Conservation (phyloP, 1,140 invertebrate genomes). For the Pristionchus pacificus region DNA sequence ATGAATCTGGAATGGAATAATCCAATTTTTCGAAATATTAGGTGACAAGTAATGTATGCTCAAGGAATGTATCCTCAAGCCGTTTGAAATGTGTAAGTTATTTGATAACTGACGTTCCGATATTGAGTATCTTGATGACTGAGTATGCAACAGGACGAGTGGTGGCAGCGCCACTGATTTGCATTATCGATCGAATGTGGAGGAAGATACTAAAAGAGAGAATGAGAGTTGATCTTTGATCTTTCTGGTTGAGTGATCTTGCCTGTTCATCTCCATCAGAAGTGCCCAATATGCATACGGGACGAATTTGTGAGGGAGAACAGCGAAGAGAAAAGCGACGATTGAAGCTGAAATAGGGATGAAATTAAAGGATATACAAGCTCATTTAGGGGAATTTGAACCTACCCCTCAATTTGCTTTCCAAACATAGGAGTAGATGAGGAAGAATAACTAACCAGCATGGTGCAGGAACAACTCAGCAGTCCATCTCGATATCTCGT, state of each 20-base stretch:
- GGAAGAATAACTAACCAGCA: too few species aligned
- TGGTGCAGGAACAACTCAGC: conserved; percentile 43
- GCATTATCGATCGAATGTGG: conserved; percentile 40
- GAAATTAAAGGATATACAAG: too few species aligned
- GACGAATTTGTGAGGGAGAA: conserved; percentile 30
- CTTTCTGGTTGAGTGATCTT: background rate
- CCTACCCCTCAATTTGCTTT: too few species aligned
- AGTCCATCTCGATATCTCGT: conserved; percentile 46
- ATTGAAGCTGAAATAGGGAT: too few species aligned
- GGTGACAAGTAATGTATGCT: too few species aligned
- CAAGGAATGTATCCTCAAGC: background rate
- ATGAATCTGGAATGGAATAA: conserved; percentile 42
- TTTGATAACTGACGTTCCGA: conserved; percentile 42
- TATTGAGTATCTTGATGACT: conserved; percentile 33
- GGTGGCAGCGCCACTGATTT: conserved; percentile 30
- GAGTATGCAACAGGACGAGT: conserved; percentile 19
- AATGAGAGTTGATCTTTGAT: conserved; percentile 21
- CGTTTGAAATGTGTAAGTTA: background rate
- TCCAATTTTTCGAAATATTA: too few species aligned
- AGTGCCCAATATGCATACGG: conserved; percentile 45
- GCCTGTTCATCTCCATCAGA: conserved; percentile 50
- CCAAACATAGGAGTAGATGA: too few species aligned
- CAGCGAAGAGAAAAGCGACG: conserved; percentile 32
- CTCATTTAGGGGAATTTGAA: too few species aligned
- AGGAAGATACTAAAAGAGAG: conserved; percentile 44